Evolutionary conservation across 2,888 invertebrate genomes (phyloP).

Genomic region (Bibio marci): DNA sequence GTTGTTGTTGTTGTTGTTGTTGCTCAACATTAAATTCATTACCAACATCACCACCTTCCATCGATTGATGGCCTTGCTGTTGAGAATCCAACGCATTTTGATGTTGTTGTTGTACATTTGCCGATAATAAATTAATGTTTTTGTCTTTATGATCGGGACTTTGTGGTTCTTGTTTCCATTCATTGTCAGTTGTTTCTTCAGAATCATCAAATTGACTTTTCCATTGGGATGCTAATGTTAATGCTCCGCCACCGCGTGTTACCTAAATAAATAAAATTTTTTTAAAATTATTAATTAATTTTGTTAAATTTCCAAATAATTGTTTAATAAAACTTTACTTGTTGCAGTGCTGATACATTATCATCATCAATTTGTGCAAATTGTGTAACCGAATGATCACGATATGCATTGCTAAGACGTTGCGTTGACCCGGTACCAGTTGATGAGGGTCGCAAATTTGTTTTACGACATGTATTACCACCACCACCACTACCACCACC

Average conservation of each 20-base stretch:
- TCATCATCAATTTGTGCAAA: slow-evolving; percentile 89
- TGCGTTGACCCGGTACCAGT: slow-evolving; percentile 14
- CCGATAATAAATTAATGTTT: slow-evolving; percentile 15
- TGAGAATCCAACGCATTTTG: slow-evolving; percentile 1
- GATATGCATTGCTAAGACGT: slow-evolving; percentile 29
- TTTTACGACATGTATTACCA: slow-evolving; percentile 17
- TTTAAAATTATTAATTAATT: slow-evolving; percentile 31
- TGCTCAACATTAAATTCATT: too few relatives aligned
- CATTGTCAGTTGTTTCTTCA: slow-evolving; percentile 86
- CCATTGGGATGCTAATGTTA: slow-evolving; percentile 87
- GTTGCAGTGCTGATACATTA: slow-evolving; percentile 74
- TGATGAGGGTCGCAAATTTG: slow-evolving; percentile 21
- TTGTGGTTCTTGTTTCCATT: slow-evolving; percentile 72
- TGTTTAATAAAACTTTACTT: too few relatives aligned
- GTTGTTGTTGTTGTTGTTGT: slow-evolving; percentile 2
- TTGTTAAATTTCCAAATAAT: too few relatives aligned
- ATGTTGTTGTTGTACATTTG: slow-evolving; percentile 11
- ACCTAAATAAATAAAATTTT: slow-evolving; percentile 32
- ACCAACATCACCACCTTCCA: too few relatives aligned
- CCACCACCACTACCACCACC: slow-evolving; percentile 9
- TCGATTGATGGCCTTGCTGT: not conserved
- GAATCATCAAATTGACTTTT: slow-evolving; percentile 93
- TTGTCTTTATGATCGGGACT: slow-evolving; percentile 30
- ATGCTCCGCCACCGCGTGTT: slow-evolving; percentile 71
- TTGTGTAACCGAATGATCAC: slow-evolving; percentile 75